Conservation (phyloP, 2,888 invertebrate genomes). For the Villa cingulata region DNA sequence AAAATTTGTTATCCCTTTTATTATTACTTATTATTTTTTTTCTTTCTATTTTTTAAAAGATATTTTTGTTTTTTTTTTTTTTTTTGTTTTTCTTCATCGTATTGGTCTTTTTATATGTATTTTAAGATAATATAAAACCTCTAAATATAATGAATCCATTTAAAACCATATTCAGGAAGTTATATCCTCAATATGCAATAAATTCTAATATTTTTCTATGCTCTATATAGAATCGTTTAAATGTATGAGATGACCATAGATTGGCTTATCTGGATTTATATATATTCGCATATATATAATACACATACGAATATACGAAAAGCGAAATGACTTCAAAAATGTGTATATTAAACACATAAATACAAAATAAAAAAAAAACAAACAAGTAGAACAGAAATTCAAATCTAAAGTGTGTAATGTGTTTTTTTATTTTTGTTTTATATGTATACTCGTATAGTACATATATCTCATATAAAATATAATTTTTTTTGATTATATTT, state of each 20-base stretch:
- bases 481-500: too few relatives aligned
- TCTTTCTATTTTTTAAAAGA: not conserved
- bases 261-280: not conserved
- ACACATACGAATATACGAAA: too few relatives aligned
- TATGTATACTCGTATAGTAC: too few relatives aligned
- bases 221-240: slow-evolving; percentile 12
- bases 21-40: slow-evolving; percentile 1
- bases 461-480: too few relatives aligned
- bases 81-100: too few relatives aligned
- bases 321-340: too few relatives aligned
- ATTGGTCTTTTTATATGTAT: not conserved
- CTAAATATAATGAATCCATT: slow-evolving; percentile 13
- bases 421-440: too few relatives aligned
- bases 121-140: slow-evolving; percentile 2
- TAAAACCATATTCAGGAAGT: slow-evolving; percentile 12
- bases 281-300: slow-evolving; percentile 7
- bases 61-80: too few relatives aligned
- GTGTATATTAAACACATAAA: too few relatives aligned
- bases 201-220: slow-evolving; percentile 14
- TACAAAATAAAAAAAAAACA: too few relatives aligned
- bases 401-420: too few relatives aligned
- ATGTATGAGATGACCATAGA: slow-evolving; percentile 14
- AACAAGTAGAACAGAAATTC: too few relatives aligned
- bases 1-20: not conserved
- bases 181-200: slow-evolving; percentile 16